phyloP scores from a whole-genome alignment of 2,113 vertebrate genomes.

The Myotis lucifugus region DNA sequence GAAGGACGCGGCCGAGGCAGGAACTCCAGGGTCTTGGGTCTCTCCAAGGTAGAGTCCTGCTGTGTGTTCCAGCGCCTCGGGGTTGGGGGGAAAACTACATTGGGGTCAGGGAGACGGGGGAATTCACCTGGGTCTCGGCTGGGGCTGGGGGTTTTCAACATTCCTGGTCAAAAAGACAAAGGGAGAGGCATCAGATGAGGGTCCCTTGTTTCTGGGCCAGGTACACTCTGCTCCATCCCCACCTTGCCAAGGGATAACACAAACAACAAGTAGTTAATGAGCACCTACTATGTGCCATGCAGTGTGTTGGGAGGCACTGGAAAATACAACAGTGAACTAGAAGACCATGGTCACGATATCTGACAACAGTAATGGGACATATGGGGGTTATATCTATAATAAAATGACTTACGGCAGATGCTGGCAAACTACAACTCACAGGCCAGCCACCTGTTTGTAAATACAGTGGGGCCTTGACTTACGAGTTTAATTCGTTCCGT shows the following conservation, averaged over 20 bases:
- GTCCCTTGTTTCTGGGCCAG: background rate
- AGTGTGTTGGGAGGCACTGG: background rate
- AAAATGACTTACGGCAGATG: background rate
- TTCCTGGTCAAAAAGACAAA: conserved; percentile 72
- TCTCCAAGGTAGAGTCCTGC: conserved; percentile 90
- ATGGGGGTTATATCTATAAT: background rate
- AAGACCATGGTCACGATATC: background rate
- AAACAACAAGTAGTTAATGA: background rate
- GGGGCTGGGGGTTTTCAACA: conserved; percentile 88
- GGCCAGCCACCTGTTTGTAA: background rate
- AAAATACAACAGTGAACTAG: background rate
- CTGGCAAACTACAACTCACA: background rate
- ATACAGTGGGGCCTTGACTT: background rate
- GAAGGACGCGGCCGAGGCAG: conserved; percentile 94
- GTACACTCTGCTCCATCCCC: rapidly evolving
- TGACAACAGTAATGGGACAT: background rate
- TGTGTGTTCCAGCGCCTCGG: conserved; percentile 91
- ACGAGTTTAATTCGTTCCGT: too few relatives aligned
- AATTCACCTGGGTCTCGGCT: conserved; percentile 89
- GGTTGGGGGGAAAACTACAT: conserved; percentile 94
- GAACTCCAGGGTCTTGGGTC: conserved; percentile 97
- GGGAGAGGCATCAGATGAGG: background rate
- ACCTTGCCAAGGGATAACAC: background rate
- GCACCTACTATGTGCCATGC: background rate
- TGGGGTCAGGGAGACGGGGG: conserved; percentile 95